Base-by-base conservation (phyloP, 2,797 vertebrate genomes). In the Gephyroberyx darwinii region DNA sequence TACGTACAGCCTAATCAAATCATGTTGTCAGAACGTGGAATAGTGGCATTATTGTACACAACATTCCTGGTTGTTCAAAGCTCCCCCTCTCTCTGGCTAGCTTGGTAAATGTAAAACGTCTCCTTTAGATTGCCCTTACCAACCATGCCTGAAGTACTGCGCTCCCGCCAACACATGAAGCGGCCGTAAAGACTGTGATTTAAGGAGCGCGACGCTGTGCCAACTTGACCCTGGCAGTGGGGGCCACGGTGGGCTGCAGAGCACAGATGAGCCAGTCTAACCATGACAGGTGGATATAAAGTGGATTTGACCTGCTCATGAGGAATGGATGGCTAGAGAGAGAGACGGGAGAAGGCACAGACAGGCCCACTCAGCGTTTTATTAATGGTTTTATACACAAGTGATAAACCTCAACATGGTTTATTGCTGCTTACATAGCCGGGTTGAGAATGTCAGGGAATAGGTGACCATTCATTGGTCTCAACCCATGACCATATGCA, bases 281-380 rank as follows among this genome's bases (percentile, higher is more conserved):
- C 43, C 50, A 26, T 80, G 82, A 83, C 87, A 87, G 80, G 84
- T 85, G 81, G 65, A 81, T 67, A 74, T 80, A 75, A 82, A 78
- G 73, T 69, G 72, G 57, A 69, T 81, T 57, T 62, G 58, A 84
- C 56, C 43, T 22, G 57, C 67, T 72, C 50, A 30, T 16, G 65
- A 66, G 39, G 31, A 81, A 66, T 62, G 54, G 71, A 65, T 43
- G 66, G 51, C 53, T 19, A 30, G 17, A 57, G 62, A 47, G 35
- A 39, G 56, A 39, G 56, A 30, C 19, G 33, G 37, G 39, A 41
- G 13, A 13, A 60, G 22, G 48, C 17, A 48, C 43, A 41, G 54
- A 47, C 62, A 45, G 19, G 35, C 48, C 37, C 35, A 26, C 51
- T 65, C 31, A 35, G 56, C 22, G 10, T 9, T 30, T 61, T 70